Evolutionary conservation across 1,140 invertebrate species (phyloP).

Genomic region (Ceratoteleas bidentatus): DNA sequence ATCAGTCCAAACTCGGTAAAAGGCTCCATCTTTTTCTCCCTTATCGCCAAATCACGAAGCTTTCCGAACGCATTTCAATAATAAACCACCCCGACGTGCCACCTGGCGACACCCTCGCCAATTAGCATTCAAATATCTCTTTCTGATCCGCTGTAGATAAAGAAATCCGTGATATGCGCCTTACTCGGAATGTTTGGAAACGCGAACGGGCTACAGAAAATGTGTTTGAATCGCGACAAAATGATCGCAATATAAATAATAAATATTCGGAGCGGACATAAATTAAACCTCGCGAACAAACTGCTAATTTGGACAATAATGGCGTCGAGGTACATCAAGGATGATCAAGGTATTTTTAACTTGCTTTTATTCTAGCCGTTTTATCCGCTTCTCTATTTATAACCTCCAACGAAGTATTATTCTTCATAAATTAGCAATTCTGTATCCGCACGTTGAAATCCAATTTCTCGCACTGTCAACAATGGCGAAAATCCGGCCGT

Average conservation of each 20-base stretch:
- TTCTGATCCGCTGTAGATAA: background rate
- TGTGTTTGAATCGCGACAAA: slow-evolving; percentile 26
- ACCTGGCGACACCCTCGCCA: too few relatives aligned
- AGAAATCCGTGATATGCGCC: background rate
- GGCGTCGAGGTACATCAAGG: slow-evolving; percentile 77
- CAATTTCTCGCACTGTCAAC: background rate
- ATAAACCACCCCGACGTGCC: too few relatives aligned
- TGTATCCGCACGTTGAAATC: background rate
- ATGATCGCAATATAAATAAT: slow-evolving; percentile 13
- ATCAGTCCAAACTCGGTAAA: too few relatives aligned
- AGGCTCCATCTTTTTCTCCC: too few relatives aligned
- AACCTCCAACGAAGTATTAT: slow-evolving; percentile 69
- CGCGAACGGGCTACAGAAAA: background rate
- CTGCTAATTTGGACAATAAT: slow-evolving; percentile 61
- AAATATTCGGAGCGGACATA: slow-evolving; percentile 30
- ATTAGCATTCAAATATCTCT: too few relatives aligned
- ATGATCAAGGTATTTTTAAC: slow-evolving; percentile 76
- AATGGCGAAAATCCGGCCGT: too few relatives aligned
- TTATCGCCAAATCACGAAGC: too few relatives aligned
- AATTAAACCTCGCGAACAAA: slow-evolving; percentile 56
- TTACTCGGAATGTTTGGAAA: slow-evolving; percentile 4
- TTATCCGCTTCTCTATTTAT: slow-evolving; percentile 64
- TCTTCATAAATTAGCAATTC: background rate
- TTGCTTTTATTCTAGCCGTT: slow-evolving; percentile 19
- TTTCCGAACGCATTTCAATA: too few relatives aligned